phyloP scores from a whole-genome alignment of 2,797 vertebrate genomes.

The Epinephelus malabaricus region DNA sequence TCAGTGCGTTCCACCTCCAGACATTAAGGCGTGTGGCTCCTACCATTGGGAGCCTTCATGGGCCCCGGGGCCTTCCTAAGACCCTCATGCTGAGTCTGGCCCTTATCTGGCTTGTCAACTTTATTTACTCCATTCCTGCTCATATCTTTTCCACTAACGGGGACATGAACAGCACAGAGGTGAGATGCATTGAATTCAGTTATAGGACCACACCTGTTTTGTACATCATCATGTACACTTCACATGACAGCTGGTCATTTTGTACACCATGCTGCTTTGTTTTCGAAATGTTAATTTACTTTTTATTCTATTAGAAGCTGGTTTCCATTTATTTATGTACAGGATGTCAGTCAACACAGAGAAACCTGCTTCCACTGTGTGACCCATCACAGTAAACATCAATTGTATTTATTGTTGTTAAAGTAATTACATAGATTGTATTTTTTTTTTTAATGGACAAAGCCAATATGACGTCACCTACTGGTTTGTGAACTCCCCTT shows the following conservation, averaged over 20 bases:
- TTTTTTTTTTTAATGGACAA: too few relatives aligned
- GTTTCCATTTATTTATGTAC: background rate
- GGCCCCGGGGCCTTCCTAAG: slow-evolving; percentile 54
- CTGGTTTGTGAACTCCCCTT: too few relatives aligned
- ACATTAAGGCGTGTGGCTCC: slow-evolving; percentile 83
- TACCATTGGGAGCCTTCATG: background rate
- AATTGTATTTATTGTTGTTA: background rate
- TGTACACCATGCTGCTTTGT: background rate
- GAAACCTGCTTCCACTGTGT: background rate
- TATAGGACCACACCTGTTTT: too few relatives aligned
- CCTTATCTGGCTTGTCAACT: slow-evolving; percentile 85
- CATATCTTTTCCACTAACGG: slow-evolving; percentile 83
- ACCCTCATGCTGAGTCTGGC: slow-evolving; percentile 69
- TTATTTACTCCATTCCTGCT: slow-evolving; percentile 86
- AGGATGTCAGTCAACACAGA: background rate
- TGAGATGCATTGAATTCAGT: slow-evolving; percentile 45
- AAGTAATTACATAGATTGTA: background rate
- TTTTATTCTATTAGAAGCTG: background rate
- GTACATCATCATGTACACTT: background rate
- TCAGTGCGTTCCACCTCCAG: slow-evolving; percentile 87
- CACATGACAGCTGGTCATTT: background rate
- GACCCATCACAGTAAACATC: background rate
- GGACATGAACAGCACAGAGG: slow-evolving; percentile 84
- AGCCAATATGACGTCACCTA: too few relatives aligned
- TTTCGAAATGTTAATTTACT: background rate